phyloP scores from a whole-genome alignment of 2,113 vertebrate genomes.

The mouse (Mus musculus) region DNA sequence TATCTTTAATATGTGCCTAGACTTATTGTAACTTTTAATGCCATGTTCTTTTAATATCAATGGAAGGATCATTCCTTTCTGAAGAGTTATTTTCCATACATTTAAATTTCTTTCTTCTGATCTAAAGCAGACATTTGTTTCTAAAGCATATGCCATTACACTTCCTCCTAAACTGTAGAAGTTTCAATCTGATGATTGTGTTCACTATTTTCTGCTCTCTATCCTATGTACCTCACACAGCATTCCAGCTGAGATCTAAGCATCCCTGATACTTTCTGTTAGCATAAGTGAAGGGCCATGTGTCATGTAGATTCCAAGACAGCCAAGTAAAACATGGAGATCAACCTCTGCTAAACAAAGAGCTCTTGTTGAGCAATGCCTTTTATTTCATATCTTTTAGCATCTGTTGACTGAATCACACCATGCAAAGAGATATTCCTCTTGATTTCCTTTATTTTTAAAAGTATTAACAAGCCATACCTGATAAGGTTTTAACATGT shows the following conservation, averaged over 20 bases:
- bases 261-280: background rate
- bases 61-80: no score
- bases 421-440: background rate
- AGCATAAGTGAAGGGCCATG: background rate
- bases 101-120: background rate
- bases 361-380: fast-evolving
- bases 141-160: background rate
- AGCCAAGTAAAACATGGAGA: background rate
- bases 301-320: background rate
- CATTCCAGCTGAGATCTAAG: background rate
- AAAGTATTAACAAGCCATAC: background rate
- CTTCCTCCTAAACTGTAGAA: background rate
- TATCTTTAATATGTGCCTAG: no score
- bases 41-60: no score
- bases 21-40: no score
- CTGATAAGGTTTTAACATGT: background rate
- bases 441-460: background rate
- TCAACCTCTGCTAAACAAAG: background rate
- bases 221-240: background rate
- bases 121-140: background rate
- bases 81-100: background rate
- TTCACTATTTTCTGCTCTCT: background rate
- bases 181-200: background rate
- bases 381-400: background rate
- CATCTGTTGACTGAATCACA: background rate